phyloP scores from a whole-genome alignment of 2,797 vertebrate genomes.

The Sylvia borin region DNA sequence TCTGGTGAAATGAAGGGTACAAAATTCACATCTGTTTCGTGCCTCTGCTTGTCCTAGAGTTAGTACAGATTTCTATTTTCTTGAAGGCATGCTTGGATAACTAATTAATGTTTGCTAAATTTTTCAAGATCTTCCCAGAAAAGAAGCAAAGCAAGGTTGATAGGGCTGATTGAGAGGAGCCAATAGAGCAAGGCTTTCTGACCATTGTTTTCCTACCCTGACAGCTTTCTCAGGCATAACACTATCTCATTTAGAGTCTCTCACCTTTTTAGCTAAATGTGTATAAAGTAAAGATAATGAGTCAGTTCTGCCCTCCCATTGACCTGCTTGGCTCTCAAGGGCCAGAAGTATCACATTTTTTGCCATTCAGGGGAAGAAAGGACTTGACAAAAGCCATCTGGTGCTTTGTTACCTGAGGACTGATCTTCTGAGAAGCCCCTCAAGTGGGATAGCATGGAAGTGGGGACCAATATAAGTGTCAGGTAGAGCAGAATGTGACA shows the following conservation, averaged over 20 bases:
- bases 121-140: background rate
- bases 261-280: background rate
- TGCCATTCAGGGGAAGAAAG: background rate
- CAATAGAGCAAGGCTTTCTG: fast-evolving
- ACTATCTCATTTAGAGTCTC: background rate
- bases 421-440: background rate
- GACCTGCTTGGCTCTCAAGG: background rate
- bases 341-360: background rate
- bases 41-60: background rate
- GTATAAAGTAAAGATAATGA: background rate
- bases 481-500: background rate
- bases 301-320: background rate
- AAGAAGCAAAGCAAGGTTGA: background rate
- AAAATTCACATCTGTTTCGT: background rate
- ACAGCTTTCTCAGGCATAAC: background rate
- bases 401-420: background rate
- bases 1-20: background rate
- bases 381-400: background rate
- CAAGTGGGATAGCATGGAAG: background rate
- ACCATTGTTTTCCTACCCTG: background rate
- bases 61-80: background rate
- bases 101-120: background rate
- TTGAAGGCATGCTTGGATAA: background rate
- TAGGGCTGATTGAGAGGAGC: background rate
- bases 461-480: background rate